These are phyloP conservation scores for Siniperca chuatsi DNA, from an alignment of 2,113 vertebrate species.

Conservation along the genomic window DNA sequence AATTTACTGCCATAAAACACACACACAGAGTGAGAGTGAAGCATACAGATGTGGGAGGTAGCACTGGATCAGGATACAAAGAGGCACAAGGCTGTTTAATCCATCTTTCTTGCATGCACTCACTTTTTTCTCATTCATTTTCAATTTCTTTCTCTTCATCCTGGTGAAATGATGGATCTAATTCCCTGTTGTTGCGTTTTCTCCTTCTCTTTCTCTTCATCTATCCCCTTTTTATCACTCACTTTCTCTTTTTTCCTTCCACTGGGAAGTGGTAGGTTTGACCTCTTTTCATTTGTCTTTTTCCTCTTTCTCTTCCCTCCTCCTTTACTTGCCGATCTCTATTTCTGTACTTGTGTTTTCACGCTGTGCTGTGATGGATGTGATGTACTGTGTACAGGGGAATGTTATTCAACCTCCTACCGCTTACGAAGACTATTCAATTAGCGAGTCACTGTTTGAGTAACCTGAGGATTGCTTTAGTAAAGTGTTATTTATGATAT, in stretches of 20 bases:
- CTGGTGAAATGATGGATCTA: not conserved
- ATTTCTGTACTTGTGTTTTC: slow-evolving; percentile 37
- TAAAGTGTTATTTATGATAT: slow-evolving; percentile 67
- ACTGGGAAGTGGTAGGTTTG: slow-evolving; percentile 17
- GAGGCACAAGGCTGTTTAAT: slow-evolving; percentile 42
- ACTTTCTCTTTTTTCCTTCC: not conserved
- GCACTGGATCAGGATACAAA: slow-evolving; percentile 24
- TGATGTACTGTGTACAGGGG: slow-evolving; percentile 24
- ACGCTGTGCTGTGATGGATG: slow-evolving; percentile 58
- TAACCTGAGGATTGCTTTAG: slow-evolving; percentile 52
- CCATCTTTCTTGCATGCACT: slow-evolving; percentile 10
- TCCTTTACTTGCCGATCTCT: not conserved
- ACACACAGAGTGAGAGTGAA: not conserved
- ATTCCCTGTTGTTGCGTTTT: not conserved
- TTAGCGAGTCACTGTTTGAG: slow-evolving; percentile 65
- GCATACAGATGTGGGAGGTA: slow-evolving; percentile 17
- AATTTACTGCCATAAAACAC: slow-evolving; percentile 21
- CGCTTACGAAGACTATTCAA: slow-evolving; percentile 61
- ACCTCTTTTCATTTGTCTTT: slow-evolving; percentile 25
- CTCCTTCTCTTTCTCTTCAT: not conserved
- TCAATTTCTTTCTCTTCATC: slow-evolving; percentile 16
- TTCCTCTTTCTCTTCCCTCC: slow-evolving; percentile 2
- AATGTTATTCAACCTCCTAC: slow-evolving; percentile 60
- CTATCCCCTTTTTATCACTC: not conserved
- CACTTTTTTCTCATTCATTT: slow-evolving; percentile 21